A percentile compares a stretch with the other conserved stretches of the same genome.
phyloP scores from a whole-genome alignment of 2,888 invertebrate species.

The Timandra comae region DNA sequence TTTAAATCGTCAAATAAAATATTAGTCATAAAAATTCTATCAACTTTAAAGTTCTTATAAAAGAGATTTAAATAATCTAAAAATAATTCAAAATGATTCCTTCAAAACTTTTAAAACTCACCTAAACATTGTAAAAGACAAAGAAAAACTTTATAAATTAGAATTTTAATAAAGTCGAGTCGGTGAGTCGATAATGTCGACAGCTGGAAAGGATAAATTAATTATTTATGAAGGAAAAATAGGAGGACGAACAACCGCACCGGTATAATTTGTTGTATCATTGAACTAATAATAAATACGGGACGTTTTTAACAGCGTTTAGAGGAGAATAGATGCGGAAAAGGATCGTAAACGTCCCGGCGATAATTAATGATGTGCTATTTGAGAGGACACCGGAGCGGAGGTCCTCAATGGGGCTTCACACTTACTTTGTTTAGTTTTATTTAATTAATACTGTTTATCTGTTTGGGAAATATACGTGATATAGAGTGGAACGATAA shows the following conservation, averaged over 20 bases:
- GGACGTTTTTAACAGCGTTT: conserved; percentile 46
- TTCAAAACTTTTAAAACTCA: conserved; percentile 1
- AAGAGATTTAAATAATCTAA: too few species aligned
- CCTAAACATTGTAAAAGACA: neutral
- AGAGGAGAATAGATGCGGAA: conserved; percentile 55
- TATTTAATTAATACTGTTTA: too few species aligned
- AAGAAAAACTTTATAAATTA: conserved; percentile 1
- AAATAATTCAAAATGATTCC: neutral
- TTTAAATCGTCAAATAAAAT: too few species aligned
- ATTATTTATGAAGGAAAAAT: conserved; percentile 20
- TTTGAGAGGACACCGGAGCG: conserved; percentile 1
- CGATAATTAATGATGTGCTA: conserved; percentile 54
- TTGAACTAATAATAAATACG: conserved; percentile 44
- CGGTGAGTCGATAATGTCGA: neutral
- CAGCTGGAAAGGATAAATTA: neutral
- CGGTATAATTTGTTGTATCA: conserved; percentile 38
- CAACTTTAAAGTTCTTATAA: too few species aligned
- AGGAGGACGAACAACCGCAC: conserved; percentile 19
- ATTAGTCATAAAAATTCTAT: too few species aligned
- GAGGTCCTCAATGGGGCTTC: too few species aligned
- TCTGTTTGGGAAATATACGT: too few species aligned
- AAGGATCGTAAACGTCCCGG: conserved; percentile 46
- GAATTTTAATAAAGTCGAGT: conserved; percentile 1
- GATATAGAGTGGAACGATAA: too few species aligned
- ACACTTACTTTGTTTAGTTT: too few species aligned